Evolutionary conservation across 2,888 invertebrate genomes (phyloP).

Genomic region (Drosophila formosana): DNA sequence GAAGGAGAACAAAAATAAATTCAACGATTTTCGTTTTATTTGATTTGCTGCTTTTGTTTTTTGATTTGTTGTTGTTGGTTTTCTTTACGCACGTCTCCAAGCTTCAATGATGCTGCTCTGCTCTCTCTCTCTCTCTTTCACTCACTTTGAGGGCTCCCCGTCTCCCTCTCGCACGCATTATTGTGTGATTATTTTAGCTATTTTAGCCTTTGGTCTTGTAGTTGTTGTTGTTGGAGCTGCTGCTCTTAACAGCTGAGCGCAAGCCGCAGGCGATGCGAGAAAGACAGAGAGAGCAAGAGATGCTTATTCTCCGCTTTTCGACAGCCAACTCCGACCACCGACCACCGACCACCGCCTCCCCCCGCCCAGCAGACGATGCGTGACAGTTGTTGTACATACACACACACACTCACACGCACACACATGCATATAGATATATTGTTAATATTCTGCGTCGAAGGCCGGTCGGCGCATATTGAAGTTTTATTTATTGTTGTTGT

Average conservation of each 20-base stretch:
- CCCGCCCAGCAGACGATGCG: slow-evolving; percentile 31
- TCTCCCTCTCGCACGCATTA: background rate
- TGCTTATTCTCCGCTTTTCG: slow-evolving; percentile 38
- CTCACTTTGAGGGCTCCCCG: background rate
- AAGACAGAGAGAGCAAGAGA: slow-evolving; percentile 13
- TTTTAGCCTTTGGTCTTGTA: slow-evolving; percentile 40
- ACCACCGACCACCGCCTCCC: slow-evolving; percentile 8
- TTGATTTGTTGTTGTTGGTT: slow-evolving; percentile 20
- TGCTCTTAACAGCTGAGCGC: slow-evolving; percentile 49
- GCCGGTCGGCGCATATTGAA: slow-evolving; percentile 69
- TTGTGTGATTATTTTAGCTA: slow-evolving; percentile 40
- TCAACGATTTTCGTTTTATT: slow-evolving; percentile 43
- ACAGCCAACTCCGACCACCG: background rate
- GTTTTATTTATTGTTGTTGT: slow-evolving; percentile 57
- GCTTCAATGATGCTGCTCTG: slow-evolving; percentile 28
- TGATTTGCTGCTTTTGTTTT: slow-evolving; percentile 40
- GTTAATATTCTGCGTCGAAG: slow-evolving; percentile 69
- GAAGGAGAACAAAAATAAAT: slow-evolving; percentile 15
- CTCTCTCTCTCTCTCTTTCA: slow-evolving; percentile 10
- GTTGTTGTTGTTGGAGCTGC: slow-evolving; percentile 14
- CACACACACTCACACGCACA: slow-evolving; percentile 19
- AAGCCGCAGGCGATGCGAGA: slow-evolving; percentile 23
- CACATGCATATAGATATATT: slow-evolving; percentile 31
- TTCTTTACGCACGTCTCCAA: slow-evolving; percentile 56
- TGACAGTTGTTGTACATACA: slow-evolving; percentile 31